Base-by-base conservation (phyloP, 2,113 vertebrate genomes). In the Asarcornis scutulata region DNA sequence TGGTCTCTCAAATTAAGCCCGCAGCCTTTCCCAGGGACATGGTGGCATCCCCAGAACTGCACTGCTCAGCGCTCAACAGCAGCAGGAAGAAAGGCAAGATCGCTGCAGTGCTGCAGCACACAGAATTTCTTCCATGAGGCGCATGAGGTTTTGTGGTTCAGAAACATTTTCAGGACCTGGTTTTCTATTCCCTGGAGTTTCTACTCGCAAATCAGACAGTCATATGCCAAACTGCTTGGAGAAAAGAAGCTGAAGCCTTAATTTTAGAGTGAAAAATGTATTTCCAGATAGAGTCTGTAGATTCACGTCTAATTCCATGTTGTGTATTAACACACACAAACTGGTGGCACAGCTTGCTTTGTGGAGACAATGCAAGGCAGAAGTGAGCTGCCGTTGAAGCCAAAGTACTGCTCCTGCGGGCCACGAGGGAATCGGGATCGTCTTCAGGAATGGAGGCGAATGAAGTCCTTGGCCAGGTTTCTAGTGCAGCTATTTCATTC, bases 51-150 rank as follows among this genome's bases (percentile, higher is more conserved):
- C 40, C 40, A 34, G 59, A 2, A 2, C 25, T 52, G 55, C 36
- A 50, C n/a, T 48, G 44, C 56, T 67, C 42, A 7, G 16, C 1
- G 1, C 55, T 67, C 75, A 68, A 56, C 52, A 64, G 68, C 76
- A 48, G 79, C 42, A 68, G 48, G 50, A 90, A 60, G 60, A 46
- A 93, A 71, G n/a, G 11, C 25, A 27, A 73, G 34, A 53, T 73
- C 63, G 71, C 77, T 36, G 42, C n/a, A 52, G 55, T 52, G 79
- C 75, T 13, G 29, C 76, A 83, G 60, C 82, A 68, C 38, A 88
- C 48, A 20, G 42, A 90, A 75, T 78, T 91, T 90, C 64, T 96
- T 96, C 85, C 88, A 93, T 86, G 91, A 95, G 48, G 60, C 46
- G 56, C 66, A 52, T 83, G 85, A 83, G 91, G 88, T 59, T 93